Evolutionary conservation across 2,797 vertebrate species (phyloP).

Genomic region (Anniella stebbinsi): DNA sequence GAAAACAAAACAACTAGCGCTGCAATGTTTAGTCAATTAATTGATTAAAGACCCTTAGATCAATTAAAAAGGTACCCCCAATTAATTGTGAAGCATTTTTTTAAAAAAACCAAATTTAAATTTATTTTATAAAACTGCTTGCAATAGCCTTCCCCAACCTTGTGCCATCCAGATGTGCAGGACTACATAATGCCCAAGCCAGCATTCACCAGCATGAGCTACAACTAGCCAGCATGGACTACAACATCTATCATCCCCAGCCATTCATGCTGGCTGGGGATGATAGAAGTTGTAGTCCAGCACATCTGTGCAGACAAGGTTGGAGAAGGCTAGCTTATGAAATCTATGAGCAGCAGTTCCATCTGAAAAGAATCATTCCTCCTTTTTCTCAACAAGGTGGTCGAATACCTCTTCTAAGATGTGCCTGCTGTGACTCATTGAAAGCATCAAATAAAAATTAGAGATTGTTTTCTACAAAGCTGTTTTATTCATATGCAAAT

Average conservation of each 20-base stretch:
- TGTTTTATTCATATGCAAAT: background rate
- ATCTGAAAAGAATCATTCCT: background rate
- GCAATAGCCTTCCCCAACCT: too few relatives aligned
- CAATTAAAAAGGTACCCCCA: background rate
- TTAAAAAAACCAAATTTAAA: background rate
- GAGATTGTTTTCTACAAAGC: background rate
- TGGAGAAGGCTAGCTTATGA: background rate
- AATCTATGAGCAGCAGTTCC: background rate
- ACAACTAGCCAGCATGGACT: too few relatives aligned
- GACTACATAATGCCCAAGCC: too few relatives aligned
- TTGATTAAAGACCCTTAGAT: background rate
- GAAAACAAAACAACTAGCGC: background rate
- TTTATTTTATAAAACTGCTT: background rate
- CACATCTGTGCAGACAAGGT: too few relatives aligned
- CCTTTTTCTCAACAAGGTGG: background rate
- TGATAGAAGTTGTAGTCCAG: too few relatives aligned
- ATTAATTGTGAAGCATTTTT: background rate
- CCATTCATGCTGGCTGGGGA: too few relatives aligned
- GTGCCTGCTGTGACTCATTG: background rate
- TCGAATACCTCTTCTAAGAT: constrained; percentile 1
- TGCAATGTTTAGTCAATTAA: background rate
- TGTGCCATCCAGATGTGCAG: too few relatives aligned
- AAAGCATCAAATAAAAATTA: background rate
- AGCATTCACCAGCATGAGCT: too few relatives aligned
- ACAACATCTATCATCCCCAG: too few relatives aligned